Conservation (phyloP, 2,888 invertebrate genomes). For the Yponomeuta malinellus region DNA sequence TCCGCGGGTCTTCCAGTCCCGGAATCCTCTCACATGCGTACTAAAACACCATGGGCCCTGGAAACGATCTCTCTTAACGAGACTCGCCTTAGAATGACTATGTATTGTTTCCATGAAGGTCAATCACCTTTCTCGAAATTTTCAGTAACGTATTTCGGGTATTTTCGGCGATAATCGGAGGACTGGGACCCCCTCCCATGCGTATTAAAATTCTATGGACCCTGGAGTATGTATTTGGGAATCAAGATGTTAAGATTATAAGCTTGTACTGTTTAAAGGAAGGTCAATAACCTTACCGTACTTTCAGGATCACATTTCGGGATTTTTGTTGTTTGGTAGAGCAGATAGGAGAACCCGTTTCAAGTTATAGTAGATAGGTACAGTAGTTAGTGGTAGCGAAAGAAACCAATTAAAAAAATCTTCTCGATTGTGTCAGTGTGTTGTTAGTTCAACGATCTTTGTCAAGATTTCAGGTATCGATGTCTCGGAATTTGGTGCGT, state of each 20-base stretch:
- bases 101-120: not conserved
- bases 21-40: not conserved
- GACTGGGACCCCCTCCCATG: too few relatives aligned
- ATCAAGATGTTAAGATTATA: too few relatives aligned
- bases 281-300: not conserved
- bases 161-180: not conserved
- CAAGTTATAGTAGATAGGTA: too few relatives aligned
- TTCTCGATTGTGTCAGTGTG: not conserved
- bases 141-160: not conserved
- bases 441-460: not conserved
- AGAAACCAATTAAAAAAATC: not conserved
- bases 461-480: not conserved
- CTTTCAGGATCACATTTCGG: not conserved
- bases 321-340: not conserved
- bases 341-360: too few relatives aligned
- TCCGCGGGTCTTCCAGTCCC: slow-evolving; percentile 28
- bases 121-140: not conserved
- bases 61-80: too few relatives aligned
- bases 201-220: too few relatives aligned
- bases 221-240: too few relatives aligned
- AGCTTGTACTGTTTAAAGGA: not conserved
- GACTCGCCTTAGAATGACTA: not conserved
- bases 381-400: too few relatives aligned
- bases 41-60: not conserved
- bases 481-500: not conserved